Evolutionary conservation across 2,888 invertebrate species (phyloP).

Genomic region (Dexiosoma caninum): DNA sequence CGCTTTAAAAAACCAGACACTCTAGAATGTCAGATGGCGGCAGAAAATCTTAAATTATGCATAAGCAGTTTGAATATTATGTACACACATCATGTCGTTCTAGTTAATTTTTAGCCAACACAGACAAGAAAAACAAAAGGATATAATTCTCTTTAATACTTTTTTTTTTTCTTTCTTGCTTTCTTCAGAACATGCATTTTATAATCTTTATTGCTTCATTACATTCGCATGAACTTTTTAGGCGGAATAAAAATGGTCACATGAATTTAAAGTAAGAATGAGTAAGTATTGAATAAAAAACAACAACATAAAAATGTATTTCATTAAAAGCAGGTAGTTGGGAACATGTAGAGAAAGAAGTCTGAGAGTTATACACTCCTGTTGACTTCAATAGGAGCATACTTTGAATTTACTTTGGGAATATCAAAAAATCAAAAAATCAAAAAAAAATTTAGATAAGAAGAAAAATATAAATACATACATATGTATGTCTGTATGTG

Average conservation of each 20-base stretch:
- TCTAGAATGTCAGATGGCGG: not conserved
- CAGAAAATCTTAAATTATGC: constrained; percentile 12
- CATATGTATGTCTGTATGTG: no score
- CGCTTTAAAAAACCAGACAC: not conserved
- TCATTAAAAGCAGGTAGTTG: not conserved
- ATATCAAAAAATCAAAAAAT: no score
- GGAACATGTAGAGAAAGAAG: not conserved
- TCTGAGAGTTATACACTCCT: no score
- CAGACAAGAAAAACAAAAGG: not conserved
- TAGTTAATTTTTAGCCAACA: not conserved
- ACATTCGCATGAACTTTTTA: not conserved
- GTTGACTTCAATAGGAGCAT: no score
- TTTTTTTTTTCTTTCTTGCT: not conserved
- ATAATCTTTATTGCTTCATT: not conserved
- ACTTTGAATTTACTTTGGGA: no score
- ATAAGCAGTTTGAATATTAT: constrained; percentile 5
- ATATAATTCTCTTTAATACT: not conserved
- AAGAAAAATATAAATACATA: no score
- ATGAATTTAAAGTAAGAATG: not conserved
- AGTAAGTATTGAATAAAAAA: not conserved
- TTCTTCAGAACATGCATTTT: not conserved
- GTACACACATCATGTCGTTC: not conserved
- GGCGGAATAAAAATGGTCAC: not conserved
- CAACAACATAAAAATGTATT: not conserved
- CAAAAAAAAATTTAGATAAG: no score